Percentiles rank a stretch among this genome's conserved stretches.
Conservation (phyloP, 2,888 invertebrate species). For the Osedax frankpressi region DNA sequence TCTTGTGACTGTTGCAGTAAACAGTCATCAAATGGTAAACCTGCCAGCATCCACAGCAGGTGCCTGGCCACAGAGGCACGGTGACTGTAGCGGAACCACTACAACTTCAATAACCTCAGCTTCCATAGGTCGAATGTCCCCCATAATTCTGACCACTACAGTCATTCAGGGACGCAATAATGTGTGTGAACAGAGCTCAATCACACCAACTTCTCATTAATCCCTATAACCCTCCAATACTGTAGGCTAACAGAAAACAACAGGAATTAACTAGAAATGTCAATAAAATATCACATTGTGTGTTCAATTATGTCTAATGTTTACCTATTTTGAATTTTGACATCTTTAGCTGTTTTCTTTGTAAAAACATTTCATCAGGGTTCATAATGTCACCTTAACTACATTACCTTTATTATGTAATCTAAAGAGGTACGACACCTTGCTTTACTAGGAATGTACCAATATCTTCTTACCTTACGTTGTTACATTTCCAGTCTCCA, state of each 20-base stretch:
- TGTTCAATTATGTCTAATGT: neutral
- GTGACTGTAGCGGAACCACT: neutral
- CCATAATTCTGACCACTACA: neutral
- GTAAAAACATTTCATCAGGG: neutral
- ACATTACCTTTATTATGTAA: neutral
- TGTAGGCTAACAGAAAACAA: neutral
- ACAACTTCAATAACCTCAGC: neutral
- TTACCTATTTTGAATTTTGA: neutral
- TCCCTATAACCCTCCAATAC: neutral
- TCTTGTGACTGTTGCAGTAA: slow-evolving; percentile 9
- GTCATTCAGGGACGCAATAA: neutral
- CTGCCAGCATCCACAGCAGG: neutral
- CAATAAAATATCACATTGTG: neutral
- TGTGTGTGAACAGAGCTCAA: neutral
- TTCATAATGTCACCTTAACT: neutral
- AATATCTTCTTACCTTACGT: neutral
- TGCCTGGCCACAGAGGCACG: neutral
- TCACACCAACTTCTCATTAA: neutral
- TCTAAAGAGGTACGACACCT: neutral
- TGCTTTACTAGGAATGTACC: slow-evolving; percentile 2
- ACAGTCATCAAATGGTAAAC: neutral
- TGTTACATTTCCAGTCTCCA: neutral
- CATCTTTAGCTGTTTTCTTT: neutral
- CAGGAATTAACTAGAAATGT: neutral
- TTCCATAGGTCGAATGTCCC: slow-evolving; percentile 2